Evolutionary conservation across 92 coral and sea anemone genomes (phyloP).

Genomic region (Heliopora coerulea): DNA sequence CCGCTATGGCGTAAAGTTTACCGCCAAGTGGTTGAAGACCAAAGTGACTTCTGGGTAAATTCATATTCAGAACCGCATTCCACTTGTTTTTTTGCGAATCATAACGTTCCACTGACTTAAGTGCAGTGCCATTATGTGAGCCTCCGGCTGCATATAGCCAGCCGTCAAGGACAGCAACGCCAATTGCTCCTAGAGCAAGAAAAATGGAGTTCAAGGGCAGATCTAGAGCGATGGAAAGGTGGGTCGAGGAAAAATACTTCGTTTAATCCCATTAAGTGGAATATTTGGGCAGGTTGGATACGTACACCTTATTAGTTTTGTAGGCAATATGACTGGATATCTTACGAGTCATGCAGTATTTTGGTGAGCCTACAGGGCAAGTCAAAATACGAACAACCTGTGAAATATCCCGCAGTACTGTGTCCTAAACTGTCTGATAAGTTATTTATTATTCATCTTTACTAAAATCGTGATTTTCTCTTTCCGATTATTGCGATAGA

Average conservation of each 20-base stretch:
- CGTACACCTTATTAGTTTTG: no score
- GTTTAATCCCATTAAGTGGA: no score
- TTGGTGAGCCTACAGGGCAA: no score
- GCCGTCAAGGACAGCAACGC: constrained; percentile 86
- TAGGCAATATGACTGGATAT: no score
- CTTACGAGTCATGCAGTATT: no score
- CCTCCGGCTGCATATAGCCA: constrained; percentile 98
- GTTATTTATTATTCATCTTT: no score
- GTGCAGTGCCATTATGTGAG: constrained; percentile 97
- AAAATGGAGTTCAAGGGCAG: neutral
- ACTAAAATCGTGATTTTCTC: no score
- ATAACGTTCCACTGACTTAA: constrained; percentile 90
- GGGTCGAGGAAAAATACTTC: neutral
- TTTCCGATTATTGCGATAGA: no score
- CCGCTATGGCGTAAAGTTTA: constrained; percentile 84
- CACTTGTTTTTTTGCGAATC: constrained; percentile 86
- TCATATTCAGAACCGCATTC: constrained; percentile 88
- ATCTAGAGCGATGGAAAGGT: neutral
- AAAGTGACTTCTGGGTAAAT: constrained; percentile 91
- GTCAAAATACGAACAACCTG: no score
- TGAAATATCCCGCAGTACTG: no score
- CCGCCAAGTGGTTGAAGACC: constrained; percentile 85
- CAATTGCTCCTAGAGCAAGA: constrained; percentile 65
- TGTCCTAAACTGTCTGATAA: no score
- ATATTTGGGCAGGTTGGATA: neutral